Percentiles rank a stretch among this genome's conserved stretches.
These are phyloP conservation scores for Stenolophus ochropezus DNA, from an alignment of 2,888 invertebrate genomes.

Conservation along the genomic window DNA sequence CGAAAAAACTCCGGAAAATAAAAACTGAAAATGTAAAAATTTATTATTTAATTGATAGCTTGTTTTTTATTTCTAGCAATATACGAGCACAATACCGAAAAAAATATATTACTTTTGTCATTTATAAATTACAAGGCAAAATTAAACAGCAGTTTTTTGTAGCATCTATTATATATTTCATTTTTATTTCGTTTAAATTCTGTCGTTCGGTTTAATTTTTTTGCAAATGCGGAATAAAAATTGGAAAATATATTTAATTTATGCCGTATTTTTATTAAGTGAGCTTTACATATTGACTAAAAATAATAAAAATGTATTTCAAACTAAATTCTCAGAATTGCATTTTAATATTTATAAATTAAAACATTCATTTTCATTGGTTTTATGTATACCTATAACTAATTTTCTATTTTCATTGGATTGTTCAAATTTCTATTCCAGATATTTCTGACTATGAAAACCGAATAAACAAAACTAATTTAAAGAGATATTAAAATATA, in stretches of 20 bases:
- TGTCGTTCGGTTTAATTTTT: conserved; percentile 2
- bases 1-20: conserved; percentile 32
- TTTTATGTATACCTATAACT: no score
- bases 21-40: conserved; percentile 39
- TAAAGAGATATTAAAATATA: no score
- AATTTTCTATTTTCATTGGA: no score
- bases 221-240: conserved; percentile 7
- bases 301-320: neutral
- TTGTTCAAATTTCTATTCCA: no score
- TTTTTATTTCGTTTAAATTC: conserved; percentile 32
- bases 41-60: conserved; percentile 39
- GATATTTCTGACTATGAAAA: no score
- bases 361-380: no score
- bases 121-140: conserved; percentile 39
- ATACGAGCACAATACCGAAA: conserved; percentile 27
- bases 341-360: no score
- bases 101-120: conserved; percentile 39
- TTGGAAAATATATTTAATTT: conserved; percentile 20
- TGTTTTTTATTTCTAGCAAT: conserved; percentile 34
- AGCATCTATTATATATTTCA: conserved; percentile 26
- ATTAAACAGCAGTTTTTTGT: conserved; percentile 35
- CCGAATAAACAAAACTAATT: no score
- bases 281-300: neutral
- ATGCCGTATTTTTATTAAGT: neutral
- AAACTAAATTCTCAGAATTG: no score